Conservation (phyloP, 2,113 vertebrate genomes). For the Apistogramma diplotaenia region DNA sequence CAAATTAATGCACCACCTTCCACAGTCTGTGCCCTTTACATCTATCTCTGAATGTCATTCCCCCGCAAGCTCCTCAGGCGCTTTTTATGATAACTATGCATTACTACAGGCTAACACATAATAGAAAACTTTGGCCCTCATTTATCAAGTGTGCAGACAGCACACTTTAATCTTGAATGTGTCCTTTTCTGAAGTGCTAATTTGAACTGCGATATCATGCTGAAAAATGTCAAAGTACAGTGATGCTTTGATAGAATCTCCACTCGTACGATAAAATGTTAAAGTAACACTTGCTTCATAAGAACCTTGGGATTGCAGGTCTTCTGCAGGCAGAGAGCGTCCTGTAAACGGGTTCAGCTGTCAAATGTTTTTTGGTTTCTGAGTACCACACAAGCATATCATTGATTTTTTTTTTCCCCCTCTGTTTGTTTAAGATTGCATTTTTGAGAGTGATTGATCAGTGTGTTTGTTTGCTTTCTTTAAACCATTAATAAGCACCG, state of each 20-base stretch:
- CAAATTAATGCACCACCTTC: background rate
- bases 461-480: slow-evolving; percentile 33
- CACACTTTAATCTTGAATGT: background rate
- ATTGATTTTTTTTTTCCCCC: slow-evolving; percentile 5
- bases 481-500: slow-evolving; percentile 36
- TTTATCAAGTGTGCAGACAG: background rate
- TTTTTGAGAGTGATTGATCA: slow-evolving; percentile 39
- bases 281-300: background rate
- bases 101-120: background rate
- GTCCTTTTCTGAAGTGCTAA: background rate
- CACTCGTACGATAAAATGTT: background rate
- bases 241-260: background rate
- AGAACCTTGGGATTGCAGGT: background rate
- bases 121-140: slow-evolving; percentile 7
- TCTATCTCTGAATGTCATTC: slow-evolving; percentile 22
- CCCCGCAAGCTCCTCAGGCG: background rate
- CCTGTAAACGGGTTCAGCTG: background rate
- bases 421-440: background rate
- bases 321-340: background rate
- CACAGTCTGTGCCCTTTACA: slow-evolving; percentile 7
- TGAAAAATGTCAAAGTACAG: background rate
- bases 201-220: background rate
- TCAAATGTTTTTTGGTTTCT: background rate
- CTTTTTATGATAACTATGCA: background rate
- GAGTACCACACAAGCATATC: background rate